Evolutionary conservation across 92 coral and sea anemone genomes (phyloP).

Genomic region (Micromussa lordhowensis): DNA sequence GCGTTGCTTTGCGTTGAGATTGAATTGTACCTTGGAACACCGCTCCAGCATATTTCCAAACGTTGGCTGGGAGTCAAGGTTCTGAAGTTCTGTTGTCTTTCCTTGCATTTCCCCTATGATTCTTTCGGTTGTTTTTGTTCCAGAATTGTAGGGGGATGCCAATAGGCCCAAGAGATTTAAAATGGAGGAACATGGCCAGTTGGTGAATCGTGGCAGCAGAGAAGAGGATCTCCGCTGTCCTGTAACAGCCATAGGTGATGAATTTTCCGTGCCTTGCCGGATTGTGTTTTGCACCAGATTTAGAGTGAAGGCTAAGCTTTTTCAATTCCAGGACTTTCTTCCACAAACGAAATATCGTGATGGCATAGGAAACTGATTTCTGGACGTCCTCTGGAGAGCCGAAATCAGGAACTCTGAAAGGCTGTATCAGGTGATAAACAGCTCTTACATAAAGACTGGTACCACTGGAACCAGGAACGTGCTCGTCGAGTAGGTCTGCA

Average conservation of each 20-base stretch:
- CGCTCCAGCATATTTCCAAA: constrained; percentile 51
- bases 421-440: constrained; percentile 52
- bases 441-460: constrained; percentile 60
- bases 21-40: constrained; percentile 52
- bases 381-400: constrained; percentile 58
- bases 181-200: constrained; percentile 66
- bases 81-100: constrained; percentile 6
- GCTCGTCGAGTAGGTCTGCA: constrained; percentile 32
- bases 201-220: constrained; percentile 36
- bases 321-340: constrained; percentile 20
- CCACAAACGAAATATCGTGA: constrained; percentile 51
- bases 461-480: constrained; percentile 53
- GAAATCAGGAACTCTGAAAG: constrained; percentile 41
- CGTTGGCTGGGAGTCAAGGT: constrained; percentile 53
- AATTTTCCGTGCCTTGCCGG: constrained; percentile 42
- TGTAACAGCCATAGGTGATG: constrained; percentile 49
- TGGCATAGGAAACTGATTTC: constrained; percentile 58
- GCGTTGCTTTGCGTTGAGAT: constrained; percentile 42
- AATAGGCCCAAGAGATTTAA: constrained; percentile 26
- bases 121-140: constrained; percentile 34
- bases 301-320: constrained; percentile 48
- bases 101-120: no score
- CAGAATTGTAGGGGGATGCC: constrained; percentile 63
- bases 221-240: constrained; percentile 55
- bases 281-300: constrained; percentile 43